phyloP scores from a whole-genome alignment of 1,140 invertebrate species.

The Sitobion miscanthi region DNA sequence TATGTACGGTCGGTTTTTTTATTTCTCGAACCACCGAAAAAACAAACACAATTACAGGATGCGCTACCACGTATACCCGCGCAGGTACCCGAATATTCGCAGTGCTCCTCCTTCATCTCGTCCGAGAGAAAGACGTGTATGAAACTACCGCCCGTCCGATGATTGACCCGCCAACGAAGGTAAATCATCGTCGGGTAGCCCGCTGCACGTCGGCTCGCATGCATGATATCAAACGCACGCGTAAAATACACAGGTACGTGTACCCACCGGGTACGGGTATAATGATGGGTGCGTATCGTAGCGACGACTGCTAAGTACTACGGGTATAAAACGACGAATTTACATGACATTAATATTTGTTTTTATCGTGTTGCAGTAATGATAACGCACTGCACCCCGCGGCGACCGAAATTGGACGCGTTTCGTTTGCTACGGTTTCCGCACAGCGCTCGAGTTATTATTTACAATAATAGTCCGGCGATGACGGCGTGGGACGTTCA shows the following conservation, averaged over 20 bases:
- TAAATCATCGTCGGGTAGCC: not conserved
- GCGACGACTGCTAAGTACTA: not conserved
- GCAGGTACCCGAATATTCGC: not conserved
- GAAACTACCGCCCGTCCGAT: not conserved
- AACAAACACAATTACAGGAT: constrained; percentile 44
- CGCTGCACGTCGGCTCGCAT: not conserved
- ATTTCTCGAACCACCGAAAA: not conserved
- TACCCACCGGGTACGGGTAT: no score
- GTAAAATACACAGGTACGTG: no score
- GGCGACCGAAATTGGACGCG: not conserved
- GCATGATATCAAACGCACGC: not conserved
- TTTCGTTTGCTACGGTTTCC: not conserved
- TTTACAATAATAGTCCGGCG: not conserved
- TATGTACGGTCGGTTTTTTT: not conserved
- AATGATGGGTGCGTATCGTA: no score
- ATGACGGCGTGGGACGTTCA: no score
- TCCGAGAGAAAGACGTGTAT: not conserved
- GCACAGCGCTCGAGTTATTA: not conserved
- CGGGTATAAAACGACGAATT: no score
- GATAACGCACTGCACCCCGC: no score
- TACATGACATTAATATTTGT: no score
- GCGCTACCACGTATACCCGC: not conserved
- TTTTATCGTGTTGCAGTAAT: no score
- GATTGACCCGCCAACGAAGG: not conserved
- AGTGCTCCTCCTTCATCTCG: not conserved